Evolutionary conservation across 2,797 vertebrate genomes (phyloP).

Genomic region (Apogon talboti): DNA sequence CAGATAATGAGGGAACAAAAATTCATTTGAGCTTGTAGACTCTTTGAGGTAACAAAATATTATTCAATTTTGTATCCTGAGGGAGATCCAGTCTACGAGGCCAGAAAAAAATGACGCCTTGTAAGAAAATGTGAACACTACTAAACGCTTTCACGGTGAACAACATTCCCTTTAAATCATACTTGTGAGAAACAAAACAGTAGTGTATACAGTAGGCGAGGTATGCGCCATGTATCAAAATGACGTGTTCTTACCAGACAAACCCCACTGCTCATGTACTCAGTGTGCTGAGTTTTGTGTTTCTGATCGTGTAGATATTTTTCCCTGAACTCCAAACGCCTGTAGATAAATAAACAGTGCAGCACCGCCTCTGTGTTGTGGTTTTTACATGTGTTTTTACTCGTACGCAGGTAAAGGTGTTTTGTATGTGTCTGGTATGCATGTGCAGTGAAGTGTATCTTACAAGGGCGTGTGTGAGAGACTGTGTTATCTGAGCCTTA

Average conservation of each 20-base stretch:
- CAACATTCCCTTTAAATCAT: background rate
- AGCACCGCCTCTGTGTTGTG: slow-evolving; percentile 25
- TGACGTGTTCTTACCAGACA: background rate
- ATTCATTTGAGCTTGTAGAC: slow-evolving; percentile 6
- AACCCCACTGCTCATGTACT: background rate
- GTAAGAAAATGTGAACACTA: slow-evolving; percentile 1
- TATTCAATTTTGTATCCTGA: slow-evolving; percentile 23
- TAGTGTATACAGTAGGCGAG: background rate
- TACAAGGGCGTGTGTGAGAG: no score
- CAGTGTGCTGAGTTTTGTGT: background rate
- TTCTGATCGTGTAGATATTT: slow-evolving; percentile 5
- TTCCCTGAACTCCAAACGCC: slow-evolving; percentile 11
- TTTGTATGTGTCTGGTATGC: slow-evolving; percentile 22
- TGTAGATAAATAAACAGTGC: slow-evolving; percentile 5
- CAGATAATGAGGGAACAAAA: slow-evolving; percentile 47
- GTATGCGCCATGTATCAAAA: no score
- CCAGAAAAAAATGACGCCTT: slow-evolving; percentile 8
- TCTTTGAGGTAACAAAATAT: slow-evolving; percentile 9
- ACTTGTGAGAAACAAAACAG: slow-evolving; percentile 3
- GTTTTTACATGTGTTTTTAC: slow-evolving; percentile 28
- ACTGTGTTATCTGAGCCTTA: slow-evolving; percentile 20
- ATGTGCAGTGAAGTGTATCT: slow-evolving; percentile 16
- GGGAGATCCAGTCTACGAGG: slow-evolving; percentile 7
- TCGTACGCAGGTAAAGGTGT: slow-evolving; percentile 16
- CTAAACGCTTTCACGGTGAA: background rate